Conservation (phyloP, 2,888 invertebrate genomes). For the Tetragnatha montana region DNA sequence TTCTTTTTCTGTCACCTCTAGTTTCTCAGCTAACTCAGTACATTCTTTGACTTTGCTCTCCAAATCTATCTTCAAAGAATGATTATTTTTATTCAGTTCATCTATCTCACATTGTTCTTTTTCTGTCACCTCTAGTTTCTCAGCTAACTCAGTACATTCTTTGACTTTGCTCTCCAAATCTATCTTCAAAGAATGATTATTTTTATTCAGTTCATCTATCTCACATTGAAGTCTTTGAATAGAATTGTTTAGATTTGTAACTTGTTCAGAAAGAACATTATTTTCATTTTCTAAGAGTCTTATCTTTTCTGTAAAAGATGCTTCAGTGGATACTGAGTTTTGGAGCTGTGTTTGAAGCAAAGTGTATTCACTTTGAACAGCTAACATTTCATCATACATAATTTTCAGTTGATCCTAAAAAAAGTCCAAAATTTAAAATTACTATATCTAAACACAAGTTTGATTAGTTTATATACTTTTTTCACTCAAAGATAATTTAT, state of each 20-base stretch:
- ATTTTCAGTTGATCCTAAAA: slow-evolving; percentile 15
- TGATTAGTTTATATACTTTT: too few relatives aligned
- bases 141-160: not conserved
- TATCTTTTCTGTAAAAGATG: not conserved
- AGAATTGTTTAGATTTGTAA: not conserved
- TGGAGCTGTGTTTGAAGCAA: not conserved
- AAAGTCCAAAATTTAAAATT: too few relatives aligned
- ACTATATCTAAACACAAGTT: too few relatives aligned
- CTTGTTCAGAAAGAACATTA: not conserved
- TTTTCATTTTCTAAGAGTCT: not conserved
- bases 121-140: not conserved
- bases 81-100: not conserved
- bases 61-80: not conserved
- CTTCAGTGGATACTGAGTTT: slow-evolving; percentile 3
- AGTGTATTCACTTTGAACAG: not conserved
- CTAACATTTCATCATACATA: not conserved
- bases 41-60: not conserved
- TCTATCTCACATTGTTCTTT: not conserved
- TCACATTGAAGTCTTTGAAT: not conserved
- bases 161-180: not conserved
- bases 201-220: not conserved
- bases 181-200: not conserved
- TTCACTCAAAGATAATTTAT: too few relatives aligned
- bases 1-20: not conserved
- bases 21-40: not conserved